A percentile compares a stretch with the other conserved stretches of the same genome.
Evolutionary conservation across 2,888 invertebrate species (phyloP).

Genomic region (Dryococelus australis): DNA sequence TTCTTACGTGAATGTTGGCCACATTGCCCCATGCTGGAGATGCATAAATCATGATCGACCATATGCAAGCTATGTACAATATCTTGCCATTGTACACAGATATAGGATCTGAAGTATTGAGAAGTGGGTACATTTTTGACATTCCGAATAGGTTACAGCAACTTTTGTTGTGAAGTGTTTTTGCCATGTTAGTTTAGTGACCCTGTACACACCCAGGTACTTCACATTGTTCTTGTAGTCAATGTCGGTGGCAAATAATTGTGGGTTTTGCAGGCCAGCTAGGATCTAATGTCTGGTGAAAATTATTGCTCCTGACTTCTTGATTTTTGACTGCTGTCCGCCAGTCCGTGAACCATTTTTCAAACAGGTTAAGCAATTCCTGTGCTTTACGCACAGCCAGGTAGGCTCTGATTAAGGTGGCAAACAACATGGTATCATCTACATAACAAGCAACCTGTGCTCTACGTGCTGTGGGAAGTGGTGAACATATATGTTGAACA

Average conservation of each 20-base stretch:
- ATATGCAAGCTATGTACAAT: neutral
- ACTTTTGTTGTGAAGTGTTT: neutral
- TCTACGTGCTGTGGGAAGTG: constrained; percentile 23
- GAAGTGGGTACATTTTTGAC: neutral
- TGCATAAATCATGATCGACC: neutral
- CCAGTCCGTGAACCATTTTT: neutral
- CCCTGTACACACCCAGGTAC: constrained; percentile 24
- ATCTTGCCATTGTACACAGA: neutral
- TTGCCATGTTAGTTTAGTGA: constrained; percentile 4
- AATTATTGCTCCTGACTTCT: neutral
- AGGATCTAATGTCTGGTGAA: neutral
- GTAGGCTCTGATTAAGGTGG: neutral
- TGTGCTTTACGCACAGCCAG: no score
- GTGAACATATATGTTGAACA: constrained; percentile 25
- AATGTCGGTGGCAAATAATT: neutral
- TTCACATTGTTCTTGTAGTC: neutral
- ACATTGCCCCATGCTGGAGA: neutral
- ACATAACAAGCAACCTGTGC: neutral
- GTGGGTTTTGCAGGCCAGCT: neutral
- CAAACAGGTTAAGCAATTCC: no score
- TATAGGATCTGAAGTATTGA: neutral
- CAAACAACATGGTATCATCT: constrained; percentile 18
- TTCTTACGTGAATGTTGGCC: neutral
- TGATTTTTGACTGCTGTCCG: constrained; percentile 13
- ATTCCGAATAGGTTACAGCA: neutral